phyloP scores from a whole-genome alignment of 2,797 vertebrate species.

The Crocidura indochinensis region DNA sequence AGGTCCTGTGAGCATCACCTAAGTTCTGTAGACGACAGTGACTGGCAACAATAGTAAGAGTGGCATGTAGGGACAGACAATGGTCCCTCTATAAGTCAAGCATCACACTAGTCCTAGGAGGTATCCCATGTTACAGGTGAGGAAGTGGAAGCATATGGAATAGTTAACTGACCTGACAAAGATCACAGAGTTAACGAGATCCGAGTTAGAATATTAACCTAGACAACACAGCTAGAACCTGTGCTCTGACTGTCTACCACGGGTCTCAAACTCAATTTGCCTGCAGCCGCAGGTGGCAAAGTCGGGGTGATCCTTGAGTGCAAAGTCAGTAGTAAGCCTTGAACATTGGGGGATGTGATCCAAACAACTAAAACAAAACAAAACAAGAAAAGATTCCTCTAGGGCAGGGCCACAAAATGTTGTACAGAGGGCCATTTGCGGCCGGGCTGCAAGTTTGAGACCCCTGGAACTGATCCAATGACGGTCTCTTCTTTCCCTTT shows the following conservation, averaged over 20 bases:
- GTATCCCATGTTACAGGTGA: background rate
- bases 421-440: too few species aligned
- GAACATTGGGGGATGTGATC: too few species aligned
- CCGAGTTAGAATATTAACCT: background rate
- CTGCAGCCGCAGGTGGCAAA: too few species aligned
- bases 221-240: background rate
- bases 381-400: too few species aligned
- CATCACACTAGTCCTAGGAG: background rate
- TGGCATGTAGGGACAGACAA: background rate
- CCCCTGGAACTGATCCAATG: too few species aligned
- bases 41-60: background rate
- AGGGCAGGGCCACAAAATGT: too few species aligned
- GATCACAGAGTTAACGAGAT: background rate
- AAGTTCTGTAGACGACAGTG: background rate
- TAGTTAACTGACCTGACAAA: background rate
- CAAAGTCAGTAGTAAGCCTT: too few species aligned
- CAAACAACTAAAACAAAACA: too few species aligned
- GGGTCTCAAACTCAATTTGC: too few species aligned
- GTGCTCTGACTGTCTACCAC: background rate
- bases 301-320: too few species aligned
- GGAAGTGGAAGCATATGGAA: background rate
- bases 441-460: too few species aligned
- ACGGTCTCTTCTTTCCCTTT: background rate
- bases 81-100: background rate
- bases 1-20: background rate